A percentile compares a stretch with the other conserved stretches of the same genome.
phyloP scores from a whole-genome alignment of 2,113 vertebrate genomes.

The Paramisgurnus dabryanus region DNA sequence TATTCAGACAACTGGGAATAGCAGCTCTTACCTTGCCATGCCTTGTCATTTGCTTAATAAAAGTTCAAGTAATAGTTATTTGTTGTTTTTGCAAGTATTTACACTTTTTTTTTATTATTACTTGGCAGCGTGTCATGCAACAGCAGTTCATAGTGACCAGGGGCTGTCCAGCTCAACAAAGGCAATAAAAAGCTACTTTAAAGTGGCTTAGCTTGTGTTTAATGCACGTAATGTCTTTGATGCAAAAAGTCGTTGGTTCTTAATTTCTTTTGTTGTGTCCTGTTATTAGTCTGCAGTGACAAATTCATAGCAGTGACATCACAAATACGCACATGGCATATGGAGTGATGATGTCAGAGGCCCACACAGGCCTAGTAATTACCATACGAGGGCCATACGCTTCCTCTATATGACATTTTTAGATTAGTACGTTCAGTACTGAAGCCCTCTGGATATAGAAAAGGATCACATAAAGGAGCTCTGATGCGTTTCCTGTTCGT shows the following conservation, averaged over 20 bases:
- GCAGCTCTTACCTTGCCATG: too few species aligned
- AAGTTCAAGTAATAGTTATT: too few species aligned
- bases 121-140: too few species aligned
- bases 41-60: not conserved
- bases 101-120: too few species aligned
- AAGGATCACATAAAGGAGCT: slow-evolving; percentile 15
- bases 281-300: not conserved
- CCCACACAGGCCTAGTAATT: slow-evolving; percentile 14
- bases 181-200: too few species aligned
- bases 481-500: slow-evolving; percentile 55
- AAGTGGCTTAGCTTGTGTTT: too few species aligned
- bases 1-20: not conserved
- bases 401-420: slow-evolving; percentile 9
- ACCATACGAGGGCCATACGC: not conserved
- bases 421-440: slow-evolving; percentile 19
- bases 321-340: not conserved
- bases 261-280: not conserved
- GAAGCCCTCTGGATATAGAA: slow-evolving; percentile 21
- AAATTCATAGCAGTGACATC: not conserved
- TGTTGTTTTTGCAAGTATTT: too few species aligned
- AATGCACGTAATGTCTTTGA: too few species aligned
- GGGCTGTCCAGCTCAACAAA: too few species aligned
- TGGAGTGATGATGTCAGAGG: not conserved
- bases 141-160: too few species aligned
- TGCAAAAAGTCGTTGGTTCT: not conserved